phyloP scores from a whole-genome alignment of 1,140 invertebrate genomes.

The Eriosoma lanigerum region DNA sequence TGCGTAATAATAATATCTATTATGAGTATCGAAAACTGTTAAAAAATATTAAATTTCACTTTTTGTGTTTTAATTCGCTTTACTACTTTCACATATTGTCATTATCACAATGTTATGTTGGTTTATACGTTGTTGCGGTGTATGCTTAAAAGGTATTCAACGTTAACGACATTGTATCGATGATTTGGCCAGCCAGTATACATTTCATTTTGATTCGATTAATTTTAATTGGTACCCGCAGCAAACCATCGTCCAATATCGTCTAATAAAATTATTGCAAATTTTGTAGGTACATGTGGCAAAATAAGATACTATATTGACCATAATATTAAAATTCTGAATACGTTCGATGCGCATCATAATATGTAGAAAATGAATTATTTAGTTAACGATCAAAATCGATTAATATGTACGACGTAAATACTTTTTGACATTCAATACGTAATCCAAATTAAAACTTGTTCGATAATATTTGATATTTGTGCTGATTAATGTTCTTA shows the following conservation, averaged over 20 bases:
- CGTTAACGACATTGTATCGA: no score
- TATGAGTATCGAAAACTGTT: no score
- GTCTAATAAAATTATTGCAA: neutral
- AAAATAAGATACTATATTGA: neutral
- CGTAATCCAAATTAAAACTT: conserved; percentile 47
- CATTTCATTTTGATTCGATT: no score
- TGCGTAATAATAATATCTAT: no score
- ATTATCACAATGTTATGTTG: no score
- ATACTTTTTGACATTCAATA: conserved; percentile 30
- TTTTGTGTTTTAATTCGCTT: no score
- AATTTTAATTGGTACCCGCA: neutral
- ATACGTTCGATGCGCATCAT: neutral
- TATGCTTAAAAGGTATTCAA: no score
- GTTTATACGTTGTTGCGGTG: no score
- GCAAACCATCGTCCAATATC: neutral
- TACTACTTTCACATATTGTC: no score
- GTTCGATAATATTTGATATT: conserved; percentile 44
- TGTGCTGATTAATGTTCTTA: conserved; percentile 33
- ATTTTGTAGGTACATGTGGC: neutral
- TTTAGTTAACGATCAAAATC: neutral
- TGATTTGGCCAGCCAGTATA: no score
- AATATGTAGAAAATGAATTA: conserved; percentile 33
- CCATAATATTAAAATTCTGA: neutral
- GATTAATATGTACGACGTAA: conserved; percentile 22
- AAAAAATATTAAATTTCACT: no score